Percentiles rank a stretch among this genome's conserved stretches.
Conservation (phyloP, 1,140 invertebrate species). For the Cotesia typhae region DNA sequence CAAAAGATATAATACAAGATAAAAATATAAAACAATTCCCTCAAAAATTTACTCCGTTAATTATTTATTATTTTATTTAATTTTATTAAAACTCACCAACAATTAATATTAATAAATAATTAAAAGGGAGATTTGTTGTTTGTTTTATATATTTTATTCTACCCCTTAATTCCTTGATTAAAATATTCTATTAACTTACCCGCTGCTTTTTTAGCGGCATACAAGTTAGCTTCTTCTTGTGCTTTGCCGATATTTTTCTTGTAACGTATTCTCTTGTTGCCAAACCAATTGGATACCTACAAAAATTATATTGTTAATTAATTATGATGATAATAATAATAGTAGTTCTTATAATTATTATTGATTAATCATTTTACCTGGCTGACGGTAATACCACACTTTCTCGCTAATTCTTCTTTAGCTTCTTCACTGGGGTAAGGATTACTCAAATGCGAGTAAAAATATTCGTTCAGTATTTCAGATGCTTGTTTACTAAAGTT, state of each 20-base stretch:
- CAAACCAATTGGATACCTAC: conserved; percentile 99
- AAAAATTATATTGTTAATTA: conserved; percentile 28
- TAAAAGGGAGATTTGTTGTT: no score
- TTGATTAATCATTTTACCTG: conserved; percentile 69
- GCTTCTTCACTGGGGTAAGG: conserved; percentile 99
- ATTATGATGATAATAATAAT: no score
- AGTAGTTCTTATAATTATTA: conserved; percentile 9
- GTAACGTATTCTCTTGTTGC: conserved; percentile 99
- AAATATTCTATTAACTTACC: conserved; percentile 67
- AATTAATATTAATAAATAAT: no score
- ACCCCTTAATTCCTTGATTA: conserved; percentile 24
- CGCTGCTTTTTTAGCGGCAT: conserved; percentile 98
- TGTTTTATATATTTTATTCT: neutral
- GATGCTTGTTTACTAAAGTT: conserved; percentile 99
- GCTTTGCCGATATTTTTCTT: conserved; percentile 99
- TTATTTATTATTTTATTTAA: neutral
- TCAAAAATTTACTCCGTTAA: conserved; percentile 12
- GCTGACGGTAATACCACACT: conserved; percentile 98
- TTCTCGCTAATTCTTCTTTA: conserved; percentile 99
- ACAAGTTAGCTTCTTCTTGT: conserved; percentile 99
- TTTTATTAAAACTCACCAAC: no score
- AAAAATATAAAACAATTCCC: conserved; percentile 18
- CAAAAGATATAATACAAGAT: conserved; percentile 3
- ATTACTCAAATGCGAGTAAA: conserved; percentile 99
- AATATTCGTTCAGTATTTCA: conserved; percentile 99